These are phyloP conservation scores for Phoeniculus purpureus DNA, from an alignment of 2,797 vertebrate genomes.

Conservation along the genomic window DNA sequence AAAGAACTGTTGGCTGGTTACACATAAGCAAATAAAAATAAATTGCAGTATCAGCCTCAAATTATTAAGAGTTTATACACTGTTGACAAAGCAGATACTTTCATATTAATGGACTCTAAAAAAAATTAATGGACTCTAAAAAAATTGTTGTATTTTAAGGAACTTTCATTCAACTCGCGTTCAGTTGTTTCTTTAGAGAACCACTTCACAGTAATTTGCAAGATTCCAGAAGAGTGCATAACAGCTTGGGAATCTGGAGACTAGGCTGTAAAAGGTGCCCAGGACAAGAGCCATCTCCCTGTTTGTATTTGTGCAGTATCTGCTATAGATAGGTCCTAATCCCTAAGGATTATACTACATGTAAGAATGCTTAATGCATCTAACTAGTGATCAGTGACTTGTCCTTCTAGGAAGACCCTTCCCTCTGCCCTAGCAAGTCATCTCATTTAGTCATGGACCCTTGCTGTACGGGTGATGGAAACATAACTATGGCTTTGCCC, in stretches of 20 bases:
- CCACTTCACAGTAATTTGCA: neutral
- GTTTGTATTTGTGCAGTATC: neutral
- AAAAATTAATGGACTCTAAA: neutral
- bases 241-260: neutral
- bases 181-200: neutral
- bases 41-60: neutral
- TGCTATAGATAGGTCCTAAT: neutral
- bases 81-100: neutral
- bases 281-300: neutral
- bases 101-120: neutral
- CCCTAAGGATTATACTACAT: neutral
- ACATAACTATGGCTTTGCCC: neutral
- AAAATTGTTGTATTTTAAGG: neutral
- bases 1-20: neutral
- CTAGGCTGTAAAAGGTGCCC: neutral
- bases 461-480: neutral
- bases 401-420: neutral
- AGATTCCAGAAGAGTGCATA: neutral
- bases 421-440: neutral
- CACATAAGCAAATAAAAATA: neutral
- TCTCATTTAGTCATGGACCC: neutral
- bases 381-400: neutral
- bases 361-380: neutral
- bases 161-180: neutral
- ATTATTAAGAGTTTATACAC: accelerated